Percentiles rank a stretch among this genome's conserved stretches.
Conservation (phyloP, 2,888 invertebrate genomes). For the Volucella inflata region DNA sequence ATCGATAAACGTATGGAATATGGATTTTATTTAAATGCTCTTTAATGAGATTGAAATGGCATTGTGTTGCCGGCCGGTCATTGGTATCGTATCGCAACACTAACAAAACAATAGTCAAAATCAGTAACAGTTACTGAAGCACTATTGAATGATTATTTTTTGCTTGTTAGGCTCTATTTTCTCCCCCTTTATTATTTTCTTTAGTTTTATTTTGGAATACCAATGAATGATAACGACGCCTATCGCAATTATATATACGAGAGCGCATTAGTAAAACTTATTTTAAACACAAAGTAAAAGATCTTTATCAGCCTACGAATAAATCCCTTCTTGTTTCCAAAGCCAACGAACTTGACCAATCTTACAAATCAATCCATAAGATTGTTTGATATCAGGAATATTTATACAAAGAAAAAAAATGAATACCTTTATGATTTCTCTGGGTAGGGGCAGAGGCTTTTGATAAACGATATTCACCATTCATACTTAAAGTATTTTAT, state of each 20-base stretch:
- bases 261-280: background rate
- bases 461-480: no score
- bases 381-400: background rate
- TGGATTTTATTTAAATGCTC: conserved; percentile 25
- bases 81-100: background rate
- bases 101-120: conserved; percentile 2
- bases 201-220: conserved; percentile 20
- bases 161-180: background rate
- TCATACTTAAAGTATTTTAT: no score
- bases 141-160: conserved; percentile 1
- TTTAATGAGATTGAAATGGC: conserved; percentile 38
- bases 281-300: background rate
- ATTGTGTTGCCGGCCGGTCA: no score
- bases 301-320: background rate
- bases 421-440: no score
- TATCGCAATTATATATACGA: background rate
- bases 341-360: background rate
- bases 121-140: conserved; percentile 6
- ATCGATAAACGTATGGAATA: conserved; percentile 54
- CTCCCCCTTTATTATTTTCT: conserved; percentile 3
- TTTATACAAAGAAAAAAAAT: no score
- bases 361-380: conserved; percentile 18
- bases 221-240: background rate
- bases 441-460: no score
- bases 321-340: background rate